Percentiles rank a stretch among this genome's conserved stretches.
These are phyloP conservation scores for Congeria kusceri DNA, from an alignment of 2,888 invertebrate genomes.

Conservation along the genomic window DNA sequence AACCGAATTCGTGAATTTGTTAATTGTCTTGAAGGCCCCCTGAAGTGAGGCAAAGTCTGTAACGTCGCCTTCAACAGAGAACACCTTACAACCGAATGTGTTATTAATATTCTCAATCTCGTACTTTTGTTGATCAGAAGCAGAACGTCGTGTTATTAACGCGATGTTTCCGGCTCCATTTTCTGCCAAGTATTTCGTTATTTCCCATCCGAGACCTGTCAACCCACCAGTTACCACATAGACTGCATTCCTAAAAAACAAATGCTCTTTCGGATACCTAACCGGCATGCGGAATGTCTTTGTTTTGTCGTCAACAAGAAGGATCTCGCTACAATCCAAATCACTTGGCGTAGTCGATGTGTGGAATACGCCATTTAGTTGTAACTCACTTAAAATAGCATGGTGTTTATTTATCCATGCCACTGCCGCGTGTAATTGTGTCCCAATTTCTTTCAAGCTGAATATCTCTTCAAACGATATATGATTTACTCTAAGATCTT, in stretches of 20 bases:
- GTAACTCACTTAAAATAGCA: too few relatives aligned
- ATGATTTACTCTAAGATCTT: too few relatives aligned
- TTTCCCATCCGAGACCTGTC: slow-evolving; percentile 73
- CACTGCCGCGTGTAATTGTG: too few relatives aligned
- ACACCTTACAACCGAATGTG: slow-evolving; percentile 46
- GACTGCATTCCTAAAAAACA: slow-evolving; percentile 19
- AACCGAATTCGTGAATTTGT: background rate
- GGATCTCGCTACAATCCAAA: too few relatives aligned
- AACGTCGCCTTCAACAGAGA: slow-evolving; percentile 62
- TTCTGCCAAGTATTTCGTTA: slow-evolving; percentile 59
- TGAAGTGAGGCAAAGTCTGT: slow-evolving; percentile 15
- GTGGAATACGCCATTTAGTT: too few relatives aligned
- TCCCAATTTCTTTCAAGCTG: too few relatives aligned
- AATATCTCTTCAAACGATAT: too few relatives aligned
- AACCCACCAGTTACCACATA: slow-evolving; percentile 72
- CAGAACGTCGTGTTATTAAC: slow-evolving; percentile 61
- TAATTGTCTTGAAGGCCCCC: background rate
- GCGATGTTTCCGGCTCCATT: slow-evolving; percentile 66
- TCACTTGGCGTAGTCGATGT: too few relatives aligned
- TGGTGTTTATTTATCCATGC: too few relatives aligned
- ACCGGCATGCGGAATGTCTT: background rate
- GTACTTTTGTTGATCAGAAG: slow-evolving; percentile 34
- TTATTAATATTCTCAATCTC: slow-evolving; percentile 48
- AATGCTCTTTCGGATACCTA: background rate
- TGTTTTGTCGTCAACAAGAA: background rate